Evolutionary conservation across 2,888 invertebrate genomes (phyloP).

Genomic region (Hofmannophila pseudospretella): DNA sequence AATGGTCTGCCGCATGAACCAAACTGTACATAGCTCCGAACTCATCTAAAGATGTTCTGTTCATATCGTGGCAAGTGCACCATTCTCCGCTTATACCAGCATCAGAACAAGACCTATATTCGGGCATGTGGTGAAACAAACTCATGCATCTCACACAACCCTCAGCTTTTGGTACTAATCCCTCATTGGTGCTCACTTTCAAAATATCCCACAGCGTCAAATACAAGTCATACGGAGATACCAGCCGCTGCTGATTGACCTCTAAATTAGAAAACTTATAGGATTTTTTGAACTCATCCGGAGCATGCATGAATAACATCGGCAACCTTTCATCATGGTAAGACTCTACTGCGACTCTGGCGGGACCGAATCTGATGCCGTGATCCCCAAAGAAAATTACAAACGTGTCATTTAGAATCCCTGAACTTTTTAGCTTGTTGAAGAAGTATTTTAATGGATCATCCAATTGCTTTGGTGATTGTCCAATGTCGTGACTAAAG

Average conservation of each 20-base stretch:
- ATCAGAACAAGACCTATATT: not conserved
- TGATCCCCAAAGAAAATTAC: conserved; percentile 2
- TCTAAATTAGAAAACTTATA: not conserved
- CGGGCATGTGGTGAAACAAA: not conserved
- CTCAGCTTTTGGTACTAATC: not conserved
- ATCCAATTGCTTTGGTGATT: not conserved
- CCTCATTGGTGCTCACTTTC: not conserved
- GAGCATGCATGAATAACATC: conserved; percentile 2
- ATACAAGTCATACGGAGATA: conserved; percentile 4
- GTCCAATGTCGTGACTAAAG: not conserved
- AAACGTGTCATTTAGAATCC: conserved; percentile 1
- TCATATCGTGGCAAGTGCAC: conserved; percentile 1
- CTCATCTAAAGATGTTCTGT: not conserved
- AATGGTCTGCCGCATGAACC: not conserved
- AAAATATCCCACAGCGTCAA: conserved; percentile 6
- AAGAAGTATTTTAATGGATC: not conserved
- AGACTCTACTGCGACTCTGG: not conserved
- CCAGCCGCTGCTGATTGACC: not conserved
- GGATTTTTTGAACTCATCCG: not conserved
- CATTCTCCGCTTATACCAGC: not conserved
- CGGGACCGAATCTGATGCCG: not conserved
- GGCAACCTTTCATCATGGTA: conserved; percentile 5
- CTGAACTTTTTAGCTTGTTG: not conserved
- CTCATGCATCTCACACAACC: not conserved
- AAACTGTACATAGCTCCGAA: conserved; percentile 3